Evolutionary conservation across 2,113 vertebrate species (phyloP).

Genomic region (Mirza zaza): DNA sequence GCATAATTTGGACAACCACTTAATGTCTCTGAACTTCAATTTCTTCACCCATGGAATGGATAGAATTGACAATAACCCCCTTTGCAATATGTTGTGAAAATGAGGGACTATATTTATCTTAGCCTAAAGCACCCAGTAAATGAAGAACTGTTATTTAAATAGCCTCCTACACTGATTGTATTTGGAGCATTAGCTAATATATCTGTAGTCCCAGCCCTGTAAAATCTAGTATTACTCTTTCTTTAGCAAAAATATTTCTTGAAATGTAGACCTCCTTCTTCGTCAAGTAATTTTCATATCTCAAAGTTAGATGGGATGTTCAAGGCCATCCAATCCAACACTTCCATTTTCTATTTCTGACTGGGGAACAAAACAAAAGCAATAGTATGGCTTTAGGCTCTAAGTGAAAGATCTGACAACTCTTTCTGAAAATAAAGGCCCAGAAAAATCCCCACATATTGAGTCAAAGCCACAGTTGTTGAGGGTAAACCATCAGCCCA

Average conservation of each 20-base stretch:
- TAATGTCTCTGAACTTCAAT: neutral
- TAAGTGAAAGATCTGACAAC: neutral
- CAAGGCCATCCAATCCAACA: neutral
- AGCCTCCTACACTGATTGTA: neutral
- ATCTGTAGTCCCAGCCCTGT: neutral
- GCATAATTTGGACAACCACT: neutral
- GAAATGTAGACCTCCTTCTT: neutral
- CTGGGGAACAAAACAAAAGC: neutral
- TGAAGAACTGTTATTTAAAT: neutral
- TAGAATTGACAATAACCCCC: neutral
- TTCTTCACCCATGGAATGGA: neutral
- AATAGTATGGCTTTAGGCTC: neutral
- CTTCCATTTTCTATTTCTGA: neutral
- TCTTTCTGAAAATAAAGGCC: neutral
- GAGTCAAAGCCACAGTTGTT: neutral
- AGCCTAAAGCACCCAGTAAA: neutral
- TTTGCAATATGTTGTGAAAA: neutral
- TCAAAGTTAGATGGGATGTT: neutral
- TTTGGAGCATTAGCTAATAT: neutral
- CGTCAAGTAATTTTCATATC: neutral
- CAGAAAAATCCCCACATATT: constrained; percentile 8
- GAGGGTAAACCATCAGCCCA: neutral
- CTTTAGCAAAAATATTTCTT: neutral
- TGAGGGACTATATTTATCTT: neutral
- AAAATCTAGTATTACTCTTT: neutral